Evolutionary conservation across 2,888 invertebrate genomes (phyloP).

Genomic region (Himalopsyche tibetana): DNA sequence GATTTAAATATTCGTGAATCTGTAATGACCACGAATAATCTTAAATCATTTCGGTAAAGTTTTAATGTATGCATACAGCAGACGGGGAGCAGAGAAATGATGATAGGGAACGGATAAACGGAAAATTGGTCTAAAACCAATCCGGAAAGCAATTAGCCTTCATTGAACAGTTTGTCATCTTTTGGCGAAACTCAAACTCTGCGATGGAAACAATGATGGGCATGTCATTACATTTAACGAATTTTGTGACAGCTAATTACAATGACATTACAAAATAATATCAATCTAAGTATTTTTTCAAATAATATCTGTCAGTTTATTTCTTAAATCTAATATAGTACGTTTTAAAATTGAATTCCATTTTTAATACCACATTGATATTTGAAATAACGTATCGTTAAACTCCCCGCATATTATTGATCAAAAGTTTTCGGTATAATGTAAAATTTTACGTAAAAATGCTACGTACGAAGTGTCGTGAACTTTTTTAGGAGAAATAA

Average conservation of each 20-base stretch:
- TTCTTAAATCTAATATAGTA: no score
- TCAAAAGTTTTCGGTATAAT: no score
- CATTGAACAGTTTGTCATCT: constrained; percentile 41
- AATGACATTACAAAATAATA: constrained; percentile 7
- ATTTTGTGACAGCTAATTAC: not conserved
- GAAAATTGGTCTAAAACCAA: not conserved
- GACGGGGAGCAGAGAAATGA: constrained; percentile 5
- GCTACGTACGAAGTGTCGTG: no score
- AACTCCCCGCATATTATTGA: no score
- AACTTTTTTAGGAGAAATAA: no score
- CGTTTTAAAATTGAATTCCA: no score
- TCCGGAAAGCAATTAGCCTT: constrained; percentile 39
- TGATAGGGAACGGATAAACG: not conserved
- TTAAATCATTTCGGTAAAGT: constrained; percentile 25
- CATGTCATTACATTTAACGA: constrained; percentile 29
- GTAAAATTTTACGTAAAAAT: no score
- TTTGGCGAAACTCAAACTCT: constrained; percentile 37
- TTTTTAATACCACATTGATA: no score
- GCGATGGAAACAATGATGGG: constrained; percentile 23
- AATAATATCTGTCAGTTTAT: no score
- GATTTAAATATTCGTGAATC: not conserved
- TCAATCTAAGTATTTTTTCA: not conserved
- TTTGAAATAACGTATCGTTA: no score
- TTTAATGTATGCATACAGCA: constrained; percentile 24
- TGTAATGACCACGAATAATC: constrained; percentile 19